These are phyloP conservation scores for Leptonema lineaticorne DNA, from an alignment of 1,140 invertebrate genomes.

Conservation along the genomic window DNA sequence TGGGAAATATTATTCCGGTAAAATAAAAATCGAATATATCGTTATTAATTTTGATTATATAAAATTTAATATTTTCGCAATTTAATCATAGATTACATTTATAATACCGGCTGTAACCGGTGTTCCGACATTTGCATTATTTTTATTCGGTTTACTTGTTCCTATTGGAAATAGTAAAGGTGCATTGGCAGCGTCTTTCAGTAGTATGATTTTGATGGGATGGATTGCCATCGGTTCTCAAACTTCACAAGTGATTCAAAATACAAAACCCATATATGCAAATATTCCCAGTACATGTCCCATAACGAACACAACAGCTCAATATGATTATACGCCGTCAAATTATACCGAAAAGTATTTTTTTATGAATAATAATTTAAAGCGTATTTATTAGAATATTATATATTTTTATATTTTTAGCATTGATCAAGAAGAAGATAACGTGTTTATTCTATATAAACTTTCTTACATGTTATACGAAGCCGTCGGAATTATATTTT, in stretches of 20 bases:
- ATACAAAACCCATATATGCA: conserved; percentile 17
- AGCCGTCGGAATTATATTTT: conserved; percentile 58
- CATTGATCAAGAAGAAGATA: background rate
- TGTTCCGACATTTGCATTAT: conserved; percentile 74
- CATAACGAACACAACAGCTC: background rate
- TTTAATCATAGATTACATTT: conserved; percentile 46
- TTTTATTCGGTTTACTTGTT: conserved; percentile 72
- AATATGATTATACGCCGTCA: background rate
- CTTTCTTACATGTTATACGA: conserved; percentile 28
- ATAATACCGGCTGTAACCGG: conserved; percentile 66
- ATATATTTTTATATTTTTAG: background rate
- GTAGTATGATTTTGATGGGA: conserved; percentile 67
- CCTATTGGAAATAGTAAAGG: conserved; percentile 73
- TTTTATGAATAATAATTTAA: conserved; percentile 57
- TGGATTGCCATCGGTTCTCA: conserved; percentile 60
- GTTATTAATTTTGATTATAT: background rate
- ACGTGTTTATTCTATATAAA: conserved; percentile 26
- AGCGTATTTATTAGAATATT: too few relatives aligned
- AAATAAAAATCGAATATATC: too few relatives aligned
- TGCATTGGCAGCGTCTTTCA: conserved; percentile 68
- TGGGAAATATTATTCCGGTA: conserved; percentile 51
- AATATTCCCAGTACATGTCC: background rate
- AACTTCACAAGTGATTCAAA: background rate
- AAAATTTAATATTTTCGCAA: background rate
- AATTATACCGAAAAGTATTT: background rate